A percentile compares a stretch with the other conserved stretches of the same genome.
Evolutionary conservation across 2,888 invertebrate species (phyloP).

Genomic region (Mamestra brassicae): DNA sequence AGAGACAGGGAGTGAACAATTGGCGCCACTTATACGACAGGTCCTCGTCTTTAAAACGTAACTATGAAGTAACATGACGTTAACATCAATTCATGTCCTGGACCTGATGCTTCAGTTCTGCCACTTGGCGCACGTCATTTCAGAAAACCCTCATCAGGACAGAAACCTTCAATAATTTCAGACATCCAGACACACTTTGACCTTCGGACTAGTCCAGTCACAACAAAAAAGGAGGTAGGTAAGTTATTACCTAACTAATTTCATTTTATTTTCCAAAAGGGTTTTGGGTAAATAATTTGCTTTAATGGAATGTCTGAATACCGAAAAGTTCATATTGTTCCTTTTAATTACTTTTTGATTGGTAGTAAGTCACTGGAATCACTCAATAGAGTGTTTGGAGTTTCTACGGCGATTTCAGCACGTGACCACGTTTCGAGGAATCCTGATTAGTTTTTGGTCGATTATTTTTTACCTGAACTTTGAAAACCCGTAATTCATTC

Average conservation of each 20-base stretch:
- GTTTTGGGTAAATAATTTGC: neutral
- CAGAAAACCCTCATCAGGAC: too few relatives aligned
- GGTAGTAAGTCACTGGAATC: neutral
- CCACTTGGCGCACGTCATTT: too few relatives aligned
- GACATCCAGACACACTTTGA: too few relatives aligned
- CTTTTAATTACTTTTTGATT: constrained; percentile 25
- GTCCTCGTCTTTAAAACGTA: too few relatives aligned
- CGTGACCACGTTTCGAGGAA: constrained; percentile 19
- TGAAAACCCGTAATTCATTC: too few relatives aligned
- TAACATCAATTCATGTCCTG: too few relatives aligned
- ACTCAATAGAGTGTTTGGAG: neutral
- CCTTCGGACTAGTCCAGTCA: neutral
- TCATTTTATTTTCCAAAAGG: neutral
- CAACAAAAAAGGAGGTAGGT: too few relatives aligned
- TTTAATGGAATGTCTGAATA: neutral
- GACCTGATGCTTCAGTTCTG: too few relatives aligned
- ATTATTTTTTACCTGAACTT: too few relatives aligned
- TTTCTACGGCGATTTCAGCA: neutral
- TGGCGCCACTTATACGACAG: too few relatives aligned
- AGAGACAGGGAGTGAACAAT: too few relatives aligned
- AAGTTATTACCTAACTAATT: neutral
- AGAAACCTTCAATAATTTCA: neutral
- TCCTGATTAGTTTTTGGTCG: neutral
- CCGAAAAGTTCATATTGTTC: constrained; percentile 17
- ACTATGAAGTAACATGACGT: too few relatives aligned